Evolutionary conservation across 2,113 vertebrate species (phyloP), one percentile per base, ranked within the genome.

Genomic region (Leucosticte australis): DNA sequence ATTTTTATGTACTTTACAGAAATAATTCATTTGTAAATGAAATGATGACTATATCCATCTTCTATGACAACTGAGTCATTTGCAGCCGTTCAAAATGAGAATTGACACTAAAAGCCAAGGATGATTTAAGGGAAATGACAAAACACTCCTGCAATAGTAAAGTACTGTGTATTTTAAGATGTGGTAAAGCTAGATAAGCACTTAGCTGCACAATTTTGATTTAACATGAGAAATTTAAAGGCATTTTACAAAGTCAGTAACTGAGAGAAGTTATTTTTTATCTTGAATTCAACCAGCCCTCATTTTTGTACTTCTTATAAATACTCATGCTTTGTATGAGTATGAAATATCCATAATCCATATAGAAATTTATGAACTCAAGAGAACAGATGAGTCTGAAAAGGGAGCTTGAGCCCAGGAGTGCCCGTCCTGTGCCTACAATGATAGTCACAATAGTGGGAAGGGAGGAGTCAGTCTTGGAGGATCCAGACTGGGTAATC

Each of bases 111-210:
- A 97, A 97, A 97, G 90, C 94, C 39, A 3, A 11, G 10, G 3
- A 33, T 96, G 93, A 97, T 97, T 95, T 96, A 97, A 97, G 71
- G 56, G 50, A 83, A 94, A 80, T 76, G 20, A 78, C 49, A 96
- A 96, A 94, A 85, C 11, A 28, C 14, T 60, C 46, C 31, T 69
- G 56, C 75, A 83, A 5, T 56, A 81, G 53, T 53, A 46, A 88
- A 76, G 30, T n/a, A 50, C 9, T n/a, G 7, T 21, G 46, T 78
- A 39, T 77, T 94, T 96, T 87, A 65, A 83, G 49, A 39, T 20
- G 4, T 24, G 21, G 24, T 20, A 69, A 59, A 19, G 16, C 11
- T 19, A 39, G 80, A 83, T 68, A 41, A 55, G 24, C 6, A 9
- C 31, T 22, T 60, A 67, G 35, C 33, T 77, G 33, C 27, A n/a